Conservation (phyloP, 2,888 invertebrate species). For the Ptilodon capucinus region DNA sequence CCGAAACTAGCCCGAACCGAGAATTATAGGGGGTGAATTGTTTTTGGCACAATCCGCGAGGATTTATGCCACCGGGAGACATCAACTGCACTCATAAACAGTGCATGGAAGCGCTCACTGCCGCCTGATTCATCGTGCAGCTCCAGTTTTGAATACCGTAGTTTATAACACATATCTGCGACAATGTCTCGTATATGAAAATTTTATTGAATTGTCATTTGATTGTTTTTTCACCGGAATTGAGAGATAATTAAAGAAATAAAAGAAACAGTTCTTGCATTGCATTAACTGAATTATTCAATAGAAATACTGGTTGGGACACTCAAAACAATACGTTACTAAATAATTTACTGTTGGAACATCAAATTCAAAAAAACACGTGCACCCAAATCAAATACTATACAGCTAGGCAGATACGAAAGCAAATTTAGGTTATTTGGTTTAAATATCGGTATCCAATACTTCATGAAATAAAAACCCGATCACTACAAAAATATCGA, state of each 20-base stretch:
- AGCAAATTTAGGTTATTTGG: no score
- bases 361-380: no score
- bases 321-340: no score
- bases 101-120: constrained; percentile 55
- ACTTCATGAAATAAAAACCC: neutral
- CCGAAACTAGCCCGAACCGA: constrained; percentile 47
- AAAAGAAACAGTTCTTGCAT: no score
- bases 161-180: constrained; percentile 51
- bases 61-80: constrained; percentile 67
- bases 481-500: constrained; percentile 8
- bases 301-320: no score
- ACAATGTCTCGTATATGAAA: constrained; percentile 18
- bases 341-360: no score
- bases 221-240: no score
- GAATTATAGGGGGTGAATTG: constrained; percentile 55
- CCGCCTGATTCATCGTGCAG: constrained; percentile 57
- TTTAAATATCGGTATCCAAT: neutral
- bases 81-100: constrained; percentile 77
- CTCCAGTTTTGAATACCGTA: constrained; percentile 56
- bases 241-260: no score
- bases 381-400: no score
- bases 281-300: no score
- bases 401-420: no score
- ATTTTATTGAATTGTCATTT: neutral
- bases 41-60: constrained; percentile 63